phyloP scores from a whole-genome alignment of 2,113 vertebrate genomes.

The Camelus bactrianus region DNA sequence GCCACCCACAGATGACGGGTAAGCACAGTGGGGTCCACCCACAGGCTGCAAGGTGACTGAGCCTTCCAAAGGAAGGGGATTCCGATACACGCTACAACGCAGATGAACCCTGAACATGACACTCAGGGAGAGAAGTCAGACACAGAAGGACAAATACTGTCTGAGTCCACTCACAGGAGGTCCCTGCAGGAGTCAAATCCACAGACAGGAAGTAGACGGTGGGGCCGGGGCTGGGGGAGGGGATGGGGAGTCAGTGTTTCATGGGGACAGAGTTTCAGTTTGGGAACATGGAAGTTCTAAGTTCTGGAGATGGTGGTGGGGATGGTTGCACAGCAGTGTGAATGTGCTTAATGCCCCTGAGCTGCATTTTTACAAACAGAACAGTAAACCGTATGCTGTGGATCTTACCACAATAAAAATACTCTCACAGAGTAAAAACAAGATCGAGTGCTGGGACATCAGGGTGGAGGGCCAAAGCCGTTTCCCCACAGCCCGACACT shows the following conservation, averaged over 20 bases:
- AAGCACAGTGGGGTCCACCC: not conserved
- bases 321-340: not conserved
- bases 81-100: fast-evolving
- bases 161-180: not conserved
- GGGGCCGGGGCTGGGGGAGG: not conserved
- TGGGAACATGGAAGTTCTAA: not conserved
- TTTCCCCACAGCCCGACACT: not conserved
- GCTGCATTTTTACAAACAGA: not conserved
- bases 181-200: not conserved
- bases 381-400: not conserved
- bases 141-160: not conserved
- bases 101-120: not conserved
- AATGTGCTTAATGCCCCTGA: not conserved
- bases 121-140: not conserved
- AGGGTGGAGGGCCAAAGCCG: not conserved
- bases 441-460: not conserved
- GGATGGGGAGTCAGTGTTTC: not conserved
- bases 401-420: not conserved
- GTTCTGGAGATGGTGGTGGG: not conserved
- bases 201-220: not conserved
- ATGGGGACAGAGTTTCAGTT: not conserved
- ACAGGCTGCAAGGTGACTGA: fast-evolving
- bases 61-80: not conserved
- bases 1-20: not conserved
- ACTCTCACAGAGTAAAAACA: not conserved